phyloP scores from a whole-genome alignment of 2,797 vertebrate species.

The Ptychobarbus kaznakovi region DNA sequence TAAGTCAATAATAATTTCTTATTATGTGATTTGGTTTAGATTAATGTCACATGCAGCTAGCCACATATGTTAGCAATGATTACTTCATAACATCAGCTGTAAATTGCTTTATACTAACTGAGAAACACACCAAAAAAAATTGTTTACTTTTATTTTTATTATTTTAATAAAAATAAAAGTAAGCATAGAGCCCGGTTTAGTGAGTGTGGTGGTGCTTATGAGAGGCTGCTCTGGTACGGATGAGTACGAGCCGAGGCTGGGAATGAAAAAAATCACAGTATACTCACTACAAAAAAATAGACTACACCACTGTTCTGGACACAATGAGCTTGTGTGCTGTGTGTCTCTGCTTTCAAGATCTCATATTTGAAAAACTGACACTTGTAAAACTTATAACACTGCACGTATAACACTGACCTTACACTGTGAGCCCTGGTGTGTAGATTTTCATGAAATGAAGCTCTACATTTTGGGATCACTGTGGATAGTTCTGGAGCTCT shows the following conservation, averaged over 20 bases:
- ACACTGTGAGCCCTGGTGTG: neutral
- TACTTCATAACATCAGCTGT: conserved; percentile 17
- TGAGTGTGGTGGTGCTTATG: too few relatives aligned
- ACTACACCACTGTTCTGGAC: neutral
- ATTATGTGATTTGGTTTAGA: neutral
- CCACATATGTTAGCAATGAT: conserved; percentile 24
- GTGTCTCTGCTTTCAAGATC: neutral
- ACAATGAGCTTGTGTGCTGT: neutral
- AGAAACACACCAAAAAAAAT: too few relatives aligned
- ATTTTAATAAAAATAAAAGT: too few relatives aligned
- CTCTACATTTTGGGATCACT: neutral
- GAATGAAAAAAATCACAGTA: too few relatives aligned
- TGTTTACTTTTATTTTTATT: too few relatives aligned
- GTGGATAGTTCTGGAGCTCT: neutral
- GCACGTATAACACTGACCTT: neutral
- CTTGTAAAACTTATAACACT: neutral
- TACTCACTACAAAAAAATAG: too few relatives aligned
- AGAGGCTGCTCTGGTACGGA: too few relatives aligned
- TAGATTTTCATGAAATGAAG: neutral
- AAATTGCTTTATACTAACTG: neutral
- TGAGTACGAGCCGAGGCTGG: too few relatives aligned
- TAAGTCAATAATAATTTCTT: neutral
- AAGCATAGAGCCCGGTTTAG: too few relatives aligned
- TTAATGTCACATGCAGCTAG: neutral
- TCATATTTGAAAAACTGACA: neutral